Conservation (phyloP, 2,113 vertebrate genomes). For the Mirounga angustirostris region DNA sequence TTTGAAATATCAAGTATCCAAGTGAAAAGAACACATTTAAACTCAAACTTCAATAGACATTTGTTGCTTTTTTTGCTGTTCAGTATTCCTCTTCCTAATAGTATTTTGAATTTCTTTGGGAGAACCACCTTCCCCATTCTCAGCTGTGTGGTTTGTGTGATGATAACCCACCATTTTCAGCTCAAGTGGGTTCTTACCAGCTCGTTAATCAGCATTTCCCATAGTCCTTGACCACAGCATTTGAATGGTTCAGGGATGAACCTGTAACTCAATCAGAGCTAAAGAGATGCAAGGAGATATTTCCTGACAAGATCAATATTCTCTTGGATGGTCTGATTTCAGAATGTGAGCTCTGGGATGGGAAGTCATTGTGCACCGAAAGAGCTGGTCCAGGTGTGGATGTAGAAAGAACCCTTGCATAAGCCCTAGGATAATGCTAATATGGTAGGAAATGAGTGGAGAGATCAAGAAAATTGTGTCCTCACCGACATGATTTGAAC, state of each 20-base stretch:
- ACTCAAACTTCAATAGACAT: background rate
- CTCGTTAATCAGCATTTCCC: background rate
- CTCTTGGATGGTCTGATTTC: background rate
- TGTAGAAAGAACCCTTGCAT: background rate
- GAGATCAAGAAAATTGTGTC: background rate
- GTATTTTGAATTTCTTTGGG: background rate
- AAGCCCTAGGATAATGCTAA: background rate
- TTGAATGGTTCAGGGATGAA: background rate
- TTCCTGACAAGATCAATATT: background rate
- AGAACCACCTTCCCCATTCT: background rate
- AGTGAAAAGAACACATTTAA: conserved; percentile 8
- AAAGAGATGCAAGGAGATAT: background rate
- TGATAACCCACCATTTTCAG: background rate
- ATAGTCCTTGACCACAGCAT: background rate
- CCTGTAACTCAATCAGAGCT: background rate
- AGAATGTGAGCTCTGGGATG: background rate
- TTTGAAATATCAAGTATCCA: background rate
- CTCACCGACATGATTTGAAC: background rate
- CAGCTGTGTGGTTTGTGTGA: background rate
- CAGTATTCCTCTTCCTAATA: background rate
- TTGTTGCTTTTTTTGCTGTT: background rate
- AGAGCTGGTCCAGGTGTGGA: background rate
- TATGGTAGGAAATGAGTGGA: background rate
- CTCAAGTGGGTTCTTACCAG: background rate
- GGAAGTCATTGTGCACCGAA: background rate